phyloP scores from a whole-genome alignment of 2,113 vertebrate genomes.

The Sylvietta virens region DNA sequence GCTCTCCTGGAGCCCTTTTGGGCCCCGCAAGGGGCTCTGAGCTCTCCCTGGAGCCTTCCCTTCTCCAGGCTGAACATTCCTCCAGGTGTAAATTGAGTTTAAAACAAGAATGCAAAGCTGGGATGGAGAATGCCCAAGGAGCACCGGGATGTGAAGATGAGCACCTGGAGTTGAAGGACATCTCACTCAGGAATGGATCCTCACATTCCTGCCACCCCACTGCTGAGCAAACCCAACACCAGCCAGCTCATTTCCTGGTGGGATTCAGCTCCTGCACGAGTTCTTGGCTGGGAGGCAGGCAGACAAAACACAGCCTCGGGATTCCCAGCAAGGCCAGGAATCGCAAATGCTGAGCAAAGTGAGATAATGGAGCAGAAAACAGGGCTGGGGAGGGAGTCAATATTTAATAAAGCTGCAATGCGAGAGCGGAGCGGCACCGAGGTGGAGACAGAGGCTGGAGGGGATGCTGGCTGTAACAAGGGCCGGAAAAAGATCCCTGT shows the following conservation, averaged over 20 bases:
- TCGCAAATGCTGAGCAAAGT: neutral
- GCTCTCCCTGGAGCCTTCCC: neutral
- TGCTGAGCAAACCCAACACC: fast-evolving
- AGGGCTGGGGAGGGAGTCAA: neutral
- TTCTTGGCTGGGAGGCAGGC: neutral
- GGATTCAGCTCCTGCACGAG: neutral
- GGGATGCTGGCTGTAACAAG: neutral
- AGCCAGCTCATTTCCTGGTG: fast-evolving
- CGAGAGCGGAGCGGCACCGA: neutral
- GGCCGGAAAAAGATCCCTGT: neutral
- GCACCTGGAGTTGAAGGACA: neutral
- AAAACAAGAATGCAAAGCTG: neutral
- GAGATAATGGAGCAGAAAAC: slow-evolving; percentile 50
- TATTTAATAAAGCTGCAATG: neutral
- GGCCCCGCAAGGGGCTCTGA: fast-evolving
- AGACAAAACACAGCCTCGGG: neutral
- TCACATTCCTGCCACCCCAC: fast-evolving
- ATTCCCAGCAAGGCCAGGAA: neutral
- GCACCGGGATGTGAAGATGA: neutral
- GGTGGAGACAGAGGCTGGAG: neutral
- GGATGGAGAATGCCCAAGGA: neutral
- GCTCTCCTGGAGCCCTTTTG: neutral
- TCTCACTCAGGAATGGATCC: fast-evolving
- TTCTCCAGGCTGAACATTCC: neutral
- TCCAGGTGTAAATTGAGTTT: neutral